Evolutionary conservation across 2,113 vertebrate genomes (phyloP), one percentile per base, ranked within the genome.

Genomic region (Uria lomvia): DNA sequence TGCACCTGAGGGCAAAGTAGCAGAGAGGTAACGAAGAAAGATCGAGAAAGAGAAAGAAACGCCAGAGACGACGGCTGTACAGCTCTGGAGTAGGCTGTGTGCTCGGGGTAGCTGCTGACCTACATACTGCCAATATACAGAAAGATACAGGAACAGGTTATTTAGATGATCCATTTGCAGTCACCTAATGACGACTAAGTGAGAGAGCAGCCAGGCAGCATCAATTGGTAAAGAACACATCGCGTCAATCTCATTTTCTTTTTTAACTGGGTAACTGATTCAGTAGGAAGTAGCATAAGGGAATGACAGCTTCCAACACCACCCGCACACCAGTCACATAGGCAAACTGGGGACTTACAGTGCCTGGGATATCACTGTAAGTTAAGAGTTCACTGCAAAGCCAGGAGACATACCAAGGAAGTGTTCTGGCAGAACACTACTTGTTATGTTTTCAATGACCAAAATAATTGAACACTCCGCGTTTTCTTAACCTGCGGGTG

Each of bases 31-130:
- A 27, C 21, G 38, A 40, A 67, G 38, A 72, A 53, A 56, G 59
- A 42, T 26, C 9, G 40, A 67, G 52, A 62, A 66, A 65, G 36
- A n/a, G 18, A 58, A 49, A 52, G 50, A n/a, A 76, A 72, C 74
- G 15, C 11, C 67, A 63, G 49, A 68, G 38, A 17, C 0, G 9
- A 49, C 0, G 3, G 32, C 32, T 49, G 40, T 53, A 27, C n/a
- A 74, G n/a, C 21, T 73, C 42, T 40, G 17, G 13, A 42, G 40
- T 12, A 26, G 65, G 49, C 63, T 2, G 4, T 55, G 50, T 30
- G 67, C 79, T 13, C 1, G 0, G 71, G 62, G 23, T 26, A 49
- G 65, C 52, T 67, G 53, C 59, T 62, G 65, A 36, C 53, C 75
- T 72, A 29, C 17, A 77, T 20, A 15, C 59, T 26, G 30, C 71